These are phyloP conservation scores for Phaenicophaeus curvirostris DNA, from an alignment of 2,797 vertebrate species.

Conservation along the genomic window DNA sequence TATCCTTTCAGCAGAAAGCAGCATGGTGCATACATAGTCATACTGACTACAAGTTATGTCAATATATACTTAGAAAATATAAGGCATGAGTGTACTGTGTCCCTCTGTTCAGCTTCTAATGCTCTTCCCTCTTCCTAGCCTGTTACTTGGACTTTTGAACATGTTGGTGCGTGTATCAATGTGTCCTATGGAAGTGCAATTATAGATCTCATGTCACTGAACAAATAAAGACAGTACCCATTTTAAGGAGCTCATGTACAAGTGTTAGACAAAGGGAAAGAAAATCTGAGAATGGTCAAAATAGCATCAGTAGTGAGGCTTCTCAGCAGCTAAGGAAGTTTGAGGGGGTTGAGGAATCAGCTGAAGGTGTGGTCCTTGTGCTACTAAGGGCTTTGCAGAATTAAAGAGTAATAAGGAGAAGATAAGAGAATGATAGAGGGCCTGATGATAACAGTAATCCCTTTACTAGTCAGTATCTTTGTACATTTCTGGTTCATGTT, in stretches of 20 bases:
- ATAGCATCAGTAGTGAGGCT: background rate
- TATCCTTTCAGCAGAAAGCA: no score
- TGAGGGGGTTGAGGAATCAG: background rate
- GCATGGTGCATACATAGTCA: no score
- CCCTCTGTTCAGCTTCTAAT: background rate
- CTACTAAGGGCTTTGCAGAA: background rate
- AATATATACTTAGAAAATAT: background rate
- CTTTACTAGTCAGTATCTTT: background rate
- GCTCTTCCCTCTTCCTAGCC: background rate
- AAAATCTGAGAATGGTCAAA: background rate
- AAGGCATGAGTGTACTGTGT: background rate
- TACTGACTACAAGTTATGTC: no score
- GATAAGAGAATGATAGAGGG: background rate
- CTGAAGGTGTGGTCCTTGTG: background rate
- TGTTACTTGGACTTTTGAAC: background rate
- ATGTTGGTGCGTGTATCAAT: fast-evolving
- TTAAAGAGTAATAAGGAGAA: background rate
- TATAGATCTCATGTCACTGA: fast-evolving
- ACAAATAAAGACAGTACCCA: background rate
- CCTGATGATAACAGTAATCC: background rate
- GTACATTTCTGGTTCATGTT: background rate
- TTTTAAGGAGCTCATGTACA: background rate
- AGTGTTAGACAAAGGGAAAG: background rate
- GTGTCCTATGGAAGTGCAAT: background rate
- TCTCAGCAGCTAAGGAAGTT: background rate